phyloP scores from a whole-genome alignment of 2,888 invertebrate species.

The Diabrotica balteata region DNA sequence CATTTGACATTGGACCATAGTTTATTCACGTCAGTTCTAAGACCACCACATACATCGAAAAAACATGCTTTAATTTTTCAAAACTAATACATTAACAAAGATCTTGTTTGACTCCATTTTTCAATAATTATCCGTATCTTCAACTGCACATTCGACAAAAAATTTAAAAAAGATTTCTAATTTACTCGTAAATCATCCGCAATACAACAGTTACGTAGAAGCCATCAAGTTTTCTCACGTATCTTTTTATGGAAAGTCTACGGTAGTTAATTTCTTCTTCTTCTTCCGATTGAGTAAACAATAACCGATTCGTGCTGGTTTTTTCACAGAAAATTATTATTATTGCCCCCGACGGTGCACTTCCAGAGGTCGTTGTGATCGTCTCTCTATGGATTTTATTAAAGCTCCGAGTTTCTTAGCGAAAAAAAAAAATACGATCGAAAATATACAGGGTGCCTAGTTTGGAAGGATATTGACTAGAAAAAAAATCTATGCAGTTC shows the following conservation, averaged over 20 bases:
- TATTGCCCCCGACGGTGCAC: constrained; percentile 16
- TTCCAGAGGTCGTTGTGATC: constrained; percentile 13
- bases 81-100: too few relatives aligned
- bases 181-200: too few relatives aligned
- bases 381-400: constrained; percentile 15
- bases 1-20: too few relatives aligned
- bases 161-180: too few relatives aligned
- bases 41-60: too few relatives aligned
- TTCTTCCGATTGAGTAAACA: constrained; percentile 20
- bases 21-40: too few relatives aligned
- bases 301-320: constrained; percentile 15
- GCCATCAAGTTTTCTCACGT: constrained; percentile 19
- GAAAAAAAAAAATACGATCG: not conserved
- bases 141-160: too few relatives aligned
- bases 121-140: too few relatives aligned
- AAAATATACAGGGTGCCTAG: not conserved
- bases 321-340: constrained; percentile 19
- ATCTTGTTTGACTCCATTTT: too few relatives aligned
- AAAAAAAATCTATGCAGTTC: too few relatives aligned
- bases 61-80: too few relatives aligned
- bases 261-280: constrained; percentile 17
- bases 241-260: constrained; percentile 16
- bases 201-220: constrained; percentile 7
- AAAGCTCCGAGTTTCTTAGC: constrained; percentile 6
- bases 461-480: too few relatives aligned